phyloP scores from a whole-genome alignment of 2,113 vertebrate species.

The Channa maculata region DNA sequence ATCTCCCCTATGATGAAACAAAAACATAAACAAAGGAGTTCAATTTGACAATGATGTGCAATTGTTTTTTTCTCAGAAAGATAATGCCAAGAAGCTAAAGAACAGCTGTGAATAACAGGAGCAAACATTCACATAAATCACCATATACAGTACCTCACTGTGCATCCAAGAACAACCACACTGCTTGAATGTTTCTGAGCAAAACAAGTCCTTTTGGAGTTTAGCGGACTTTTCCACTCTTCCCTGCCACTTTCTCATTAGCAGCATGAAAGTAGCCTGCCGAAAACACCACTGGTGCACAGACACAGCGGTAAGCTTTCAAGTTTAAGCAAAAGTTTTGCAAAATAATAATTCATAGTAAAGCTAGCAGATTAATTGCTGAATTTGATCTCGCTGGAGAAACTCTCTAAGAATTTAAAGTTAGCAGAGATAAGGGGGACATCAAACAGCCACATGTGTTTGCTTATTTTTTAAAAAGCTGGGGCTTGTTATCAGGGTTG shows the following conservation, averaged over 20 bases:
- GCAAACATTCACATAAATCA: conserved; percentile 15
- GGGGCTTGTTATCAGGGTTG: conserved; percentile 88
- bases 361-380: conserved; percentile 79
- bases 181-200: conserved; percentile 34
- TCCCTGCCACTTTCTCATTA: conserved; percentile 69
- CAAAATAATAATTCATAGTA: conserved; percentile 67
- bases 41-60: background rate
- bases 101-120: too few species aligned
- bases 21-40: conserved; percentile 3
- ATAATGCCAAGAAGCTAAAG: too few species aligned
- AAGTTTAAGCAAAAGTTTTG: conserved; percentile 71
- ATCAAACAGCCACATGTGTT: conserved; percentile 91
- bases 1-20: background rate
- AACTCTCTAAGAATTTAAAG: conserved; percentile 78
- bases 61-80: background rate
- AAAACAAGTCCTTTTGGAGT: conserved; percentile 53
- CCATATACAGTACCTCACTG: background rate
- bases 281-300: conserved; percentile 55
- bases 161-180: conserved; percentile 37
- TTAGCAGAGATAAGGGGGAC: conserved; percentile 82
- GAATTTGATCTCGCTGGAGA: conserved; percentile 80
- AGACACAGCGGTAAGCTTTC: conserved; percentile 57
- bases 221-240: conserved; percentile 52
- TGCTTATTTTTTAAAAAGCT: conserved; percentile 90
- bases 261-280: conserved; percentile 65